Evolutionary conservation across 2,888 invertebrate species (phyloP), one percentile per base, ranked within the genome.

Genomic region (Helleia helle): DNA sequence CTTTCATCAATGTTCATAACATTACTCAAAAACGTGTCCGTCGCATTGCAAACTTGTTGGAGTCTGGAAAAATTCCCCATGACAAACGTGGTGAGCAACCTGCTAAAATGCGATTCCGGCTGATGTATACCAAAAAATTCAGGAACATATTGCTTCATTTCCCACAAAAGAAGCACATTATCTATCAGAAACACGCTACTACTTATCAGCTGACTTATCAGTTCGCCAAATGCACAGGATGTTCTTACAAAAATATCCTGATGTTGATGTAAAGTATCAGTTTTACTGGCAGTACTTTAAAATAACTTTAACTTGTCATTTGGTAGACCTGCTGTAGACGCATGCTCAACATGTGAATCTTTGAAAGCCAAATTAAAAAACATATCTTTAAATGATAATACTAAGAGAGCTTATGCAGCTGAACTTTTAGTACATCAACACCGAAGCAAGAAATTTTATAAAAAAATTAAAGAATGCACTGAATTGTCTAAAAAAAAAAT

Each of bases 241-340:
- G 13, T 36, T 36, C 18, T 11, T 13, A 9, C 18, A 36, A 22
- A 36, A 22, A 9, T 12, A 22, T 13, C 36, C 24, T 12, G 36
- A 36, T 5, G 11, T 24, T 18, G 22, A 36, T 12, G 43, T 46
- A 4, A 43, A 38, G 17, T 47, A 47, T 27, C 42, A 44, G 15
- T 40, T 47, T 39, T 47, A 47, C 24, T 44, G 43, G 42, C 18
- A 44, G 14, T 44, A 40, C 27, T 47, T 47, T 38, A 44, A 27
- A 29, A 36, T 14, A 43, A 47, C 38, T 47, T 47, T 31, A 43
- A 37, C 36, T 40, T 44, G 37, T 40, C 43, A 12, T 47, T 47
- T 43, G 46, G 46, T 22, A 38, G 36, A 12, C 46, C 43, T 22
- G 26, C 38, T 22, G 39, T 43, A 14, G 41, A 43, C 41, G 38